Evolutionary conservation across 2,113 vertebrate genomes (phyloP), one percentile per base, ranked within the genome.

Genomic region (Mesembrinibis cayennensis): DNA sequence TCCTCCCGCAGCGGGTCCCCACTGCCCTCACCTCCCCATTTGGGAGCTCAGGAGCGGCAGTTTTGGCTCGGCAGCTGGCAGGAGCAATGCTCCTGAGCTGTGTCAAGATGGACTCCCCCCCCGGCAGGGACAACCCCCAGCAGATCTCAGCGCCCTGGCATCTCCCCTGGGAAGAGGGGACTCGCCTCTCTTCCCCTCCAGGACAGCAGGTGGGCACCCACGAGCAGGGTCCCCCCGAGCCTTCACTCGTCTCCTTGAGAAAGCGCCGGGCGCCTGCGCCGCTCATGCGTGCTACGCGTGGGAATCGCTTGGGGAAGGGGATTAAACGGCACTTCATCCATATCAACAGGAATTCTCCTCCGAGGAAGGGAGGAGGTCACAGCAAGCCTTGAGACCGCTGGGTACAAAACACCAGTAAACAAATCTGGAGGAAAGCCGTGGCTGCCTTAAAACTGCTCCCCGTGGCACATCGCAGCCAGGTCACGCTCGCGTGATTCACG

Each of bases 41-140:
- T 11, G n/a, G 40, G 26, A 49, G 30, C 18, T 44, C 40, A 6
- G 2, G 30, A 72, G 59, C 1, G 1, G 72, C 66, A 58, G 53
- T 36, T 59, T 34, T 0, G 0, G 65, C 63, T 38, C 4, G 1
- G 55, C 1, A 1, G 42, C 38, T 0, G 1, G 38, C 18, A 0
- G 74, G 22, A 85, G 32, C 34, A 38, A 71, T 7, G 63, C 23
- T 69, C 36, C 27, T 0, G 4, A 42, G 27, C 42, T 25, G 27
- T 23, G 26, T 18, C 3, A 2, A 71, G 42, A 50, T 1, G 2
- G 62, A 49, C 36, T 12, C 72, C 16, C 10, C 6, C 6, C 20
- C 10, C 5, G 3, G 19, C 27, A 47, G 61, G 32, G 55, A 69
- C 29, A n/a, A 34, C 1, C 30, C 26, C 27, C 18, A 2, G 62